Evolutionary conservation across 2,113 vertebrate genomes (phyloP).

Genomic region (Seriola rivoliana): DNA sequence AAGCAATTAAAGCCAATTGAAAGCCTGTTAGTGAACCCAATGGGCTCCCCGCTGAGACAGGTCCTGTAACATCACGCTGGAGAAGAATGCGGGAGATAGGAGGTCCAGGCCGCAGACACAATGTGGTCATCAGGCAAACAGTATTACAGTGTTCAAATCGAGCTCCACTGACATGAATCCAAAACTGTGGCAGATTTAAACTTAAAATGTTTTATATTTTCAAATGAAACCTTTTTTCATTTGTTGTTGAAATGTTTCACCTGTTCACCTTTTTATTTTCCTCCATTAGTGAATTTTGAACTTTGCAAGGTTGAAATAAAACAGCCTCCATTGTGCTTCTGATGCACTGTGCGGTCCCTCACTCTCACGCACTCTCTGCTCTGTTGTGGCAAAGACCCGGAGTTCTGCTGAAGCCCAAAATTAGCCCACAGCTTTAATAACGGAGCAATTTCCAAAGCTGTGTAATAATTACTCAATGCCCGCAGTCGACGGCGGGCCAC

Average conservation of each 20-base stretch:
- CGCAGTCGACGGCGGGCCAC: slow-evolving; percentile 44
- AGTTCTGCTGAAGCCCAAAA: slow-evolving; percentile 54
- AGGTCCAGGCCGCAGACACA: slow-evolving; percentile 32
- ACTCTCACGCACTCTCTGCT: slow-evolving; percentile 47
- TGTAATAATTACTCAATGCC: slow-evolving; percentile 60
- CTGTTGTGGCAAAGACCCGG: slow-evolving; percentile 56
- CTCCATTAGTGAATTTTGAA: neutral
- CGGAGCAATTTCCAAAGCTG: slow-evolving; percentile 66
- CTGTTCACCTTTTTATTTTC: slow-evolving; percentile 28
- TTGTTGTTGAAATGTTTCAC: slow-evolving; percentile 11
- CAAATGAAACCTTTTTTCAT: neutral
- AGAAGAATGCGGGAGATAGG: slow-evolving; percentile 30
- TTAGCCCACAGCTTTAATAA: slow-evolving; percentile 74
- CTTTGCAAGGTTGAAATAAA: slow-evolving; percentile 24
- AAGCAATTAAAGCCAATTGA: slow-evolving; percentile 72
- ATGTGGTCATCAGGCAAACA: slow-evolving; percentile 28
- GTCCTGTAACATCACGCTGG: slow-evolving; percentile 50
- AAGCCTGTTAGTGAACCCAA: slow-evolving; percentile 41
- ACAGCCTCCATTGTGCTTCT: slow-evolving; percentile 51
- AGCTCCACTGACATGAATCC: neutral
- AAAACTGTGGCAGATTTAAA: slow-evolving; percentile 1
- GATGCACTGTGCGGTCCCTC: slow-evolving; percentile 33
- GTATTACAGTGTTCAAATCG: slow-evolving; percentile 20
- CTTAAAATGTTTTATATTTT: neutral
- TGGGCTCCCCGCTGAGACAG: slow-evolving; percentile 46